phyloP scores from a whole-genome alignment of 1,140 invertebrate genomes.

The Tetraneura akinire region DNA sequence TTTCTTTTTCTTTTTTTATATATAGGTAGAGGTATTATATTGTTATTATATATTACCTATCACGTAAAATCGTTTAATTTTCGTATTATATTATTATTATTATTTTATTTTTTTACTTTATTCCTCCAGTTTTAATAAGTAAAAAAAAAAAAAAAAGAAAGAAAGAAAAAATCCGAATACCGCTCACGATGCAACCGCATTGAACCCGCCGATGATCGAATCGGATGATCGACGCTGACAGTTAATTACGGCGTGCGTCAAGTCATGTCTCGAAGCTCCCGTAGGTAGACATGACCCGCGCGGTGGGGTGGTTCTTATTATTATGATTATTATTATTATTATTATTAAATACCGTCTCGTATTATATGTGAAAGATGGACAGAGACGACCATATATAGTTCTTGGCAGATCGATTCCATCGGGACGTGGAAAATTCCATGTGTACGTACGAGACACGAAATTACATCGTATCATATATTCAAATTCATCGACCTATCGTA shows the following conservation, averaged over 20 bases:
- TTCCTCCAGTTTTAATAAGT: conserved; percentile 23
- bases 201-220: conserved; percentile 28
- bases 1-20: conserved; percentile 16
- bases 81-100: too few relatives aligned
- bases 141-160: not conserved
- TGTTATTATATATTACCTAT: not conserved
- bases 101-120: too few relatives aligned
- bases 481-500: conserved; percentile 41
- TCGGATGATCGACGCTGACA: conserved; percentile 48
- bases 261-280: conserved; percentile 29
- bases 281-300: not conserved
- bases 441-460: conserved; percentile 39
- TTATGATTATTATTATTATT: conserved; percentile 26
- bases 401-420: conserved; percentile 41
- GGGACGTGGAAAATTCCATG: conserved; percentile 21
- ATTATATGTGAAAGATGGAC: too few relatives aligned
- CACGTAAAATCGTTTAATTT: too few relatives aligned
- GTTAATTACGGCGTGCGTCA: conserved; percentile 44
- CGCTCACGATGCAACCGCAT: conserved; percentile 1
- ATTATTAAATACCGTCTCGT: conserved; percentile 27
- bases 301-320: conserved; percentile 4
- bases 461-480: conserved; percentile 24
- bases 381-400: too few relatives aligned
- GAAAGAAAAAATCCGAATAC: not conserved
- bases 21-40: not conserved